Conservation (phyloP, 2,797 vertebrate species). For the Tauraco hartlaubi region DNA sequence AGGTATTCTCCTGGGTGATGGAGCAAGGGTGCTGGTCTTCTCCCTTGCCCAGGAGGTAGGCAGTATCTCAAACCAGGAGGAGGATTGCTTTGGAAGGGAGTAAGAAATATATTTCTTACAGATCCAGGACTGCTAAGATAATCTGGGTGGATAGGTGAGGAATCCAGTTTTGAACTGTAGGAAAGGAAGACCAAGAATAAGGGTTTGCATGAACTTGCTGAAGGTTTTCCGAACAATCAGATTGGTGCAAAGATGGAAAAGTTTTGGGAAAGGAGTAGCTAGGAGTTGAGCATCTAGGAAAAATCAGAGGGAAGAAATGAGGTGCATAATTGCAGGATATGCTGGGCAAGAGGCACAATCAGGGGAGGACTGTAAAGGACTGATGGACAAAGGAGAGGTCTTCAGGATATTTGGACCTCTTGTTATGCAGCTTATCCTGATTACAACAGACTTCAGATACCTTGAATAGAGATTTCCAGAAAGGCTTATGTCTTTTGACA, state of each 20-base stretch:
- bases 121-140: neutral
- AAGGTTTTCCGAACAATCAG: neutral
- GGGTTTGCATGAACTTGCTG: neutral
- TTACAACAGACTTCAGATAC: neutral
- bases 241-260: neutral
- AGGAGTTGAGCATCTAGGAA: neutral
- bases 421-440: neutral
- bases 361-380: neutral
- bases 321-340: neutral
- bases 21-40: neutral
- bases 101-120: neutral
- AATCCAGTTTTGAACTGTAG: neutral
- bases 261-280: neutral
- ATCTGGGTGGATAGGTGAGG: neutral
- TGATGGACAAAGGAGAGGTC: neutral
- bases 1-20: neutral
- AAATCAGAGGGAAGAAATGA: neutral
- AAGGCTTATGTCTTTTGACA: neutral
- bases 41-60: neutral
- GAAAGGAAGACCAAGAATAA: neutral
- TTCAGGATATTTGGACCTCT: neutral
- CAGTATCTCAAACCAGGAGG: neutral
- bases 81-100: neutral
- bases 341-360: neutral
- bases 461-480: neutral